Evolutionary conservation across 2,888 invertebrate genomes (phyloP), one percentile per base, ranked within the genome.

Genomic region (Lysandra coridon): DNA sequence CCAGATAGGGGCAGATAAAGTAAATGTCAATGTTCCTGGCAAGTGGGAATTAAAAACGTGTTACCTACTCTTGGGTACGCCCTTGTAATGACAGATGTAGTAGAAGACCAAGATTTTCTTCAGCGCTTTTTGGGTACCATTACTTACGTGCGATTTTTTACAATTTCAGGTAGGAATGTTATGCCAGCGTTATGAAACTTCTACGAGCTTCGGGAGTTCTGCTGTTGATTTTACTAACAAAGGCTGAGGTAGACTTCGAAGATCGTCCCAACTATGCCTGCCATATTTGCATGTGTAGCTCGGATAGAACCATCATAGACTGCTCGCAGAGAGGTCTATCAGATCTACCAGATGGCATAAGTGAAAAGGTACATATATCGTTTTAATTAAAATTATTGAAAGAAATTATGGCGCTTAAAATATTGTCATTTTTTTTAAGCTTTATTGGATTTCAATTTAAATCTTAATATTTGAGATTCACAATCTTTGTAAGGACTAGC

Each of bases 261-360:
- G 90, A 90, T 79, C 86, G 82, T 80, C 80, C 87, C 4, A 87
- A 86, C 80, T 91, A 90, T 53, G 84, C 91, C 69, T 94, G 94
- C 82, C 89, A 85, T 80, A 80, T 88, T 7, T 94, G 95, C 81
- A 83, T 86, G 6, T 94, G 93, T 82, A 92, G 86, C 81, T 81
- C 85, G 1, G 91, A 92, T 77, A 87, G 84, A 80, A 87, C 88
- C 0, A 87, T 57, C 64, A 86, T 92, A 1, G 94, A 95, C 82
- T 95, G 95, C 81, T 93, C 94, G 2, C 85, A 88, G 2, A 88
- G 92, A 86, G 93, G 92, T 6, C 89, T 95, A n/a, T 90, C 87
- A 40, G 87, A 89, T 73, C 80, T 95, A 80, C 95, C 95, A 30
- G 87, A 89, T 82, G 92, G 91, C 60, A 84, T 91, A 78, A 86